Conservation (phyloP, 2,113 vertebrate species). For the Austrofundulus limnaeus region DNA sequence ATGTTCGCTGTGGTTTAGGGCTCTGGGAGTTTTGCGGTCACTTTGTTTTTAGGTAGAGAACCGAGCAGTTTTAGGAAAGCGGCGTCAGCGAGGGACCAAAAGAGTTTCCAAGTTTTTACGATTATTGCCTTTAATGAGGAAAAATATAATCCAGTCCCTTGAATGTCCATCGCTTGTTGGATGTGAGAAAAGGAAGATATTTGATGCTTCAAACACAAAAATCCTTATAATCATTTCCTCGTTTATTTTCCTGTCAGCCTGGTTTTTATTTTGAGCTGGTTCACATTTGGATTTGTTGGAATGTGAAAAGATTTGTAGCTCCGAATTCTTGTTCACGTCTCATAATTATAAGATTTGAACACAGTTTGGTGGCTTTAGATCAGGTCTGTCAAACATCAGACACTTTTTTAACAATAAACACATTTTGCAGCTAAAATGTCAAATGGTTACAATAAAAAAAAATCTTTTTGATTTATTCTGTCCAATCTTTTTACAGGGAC, state of each 20-base stretch:
- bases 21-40: slow-evolving; percentile 67
- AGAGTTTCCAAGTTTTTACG: slow-evolving; percentile 21
- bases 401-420: no score
- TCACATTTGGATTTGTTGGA: slow-evolving; percentile 20
- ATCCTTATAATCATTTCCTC: slow-evolving; percentile 45
- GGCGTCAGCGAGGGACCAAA: slow-evolving; percentile 17
- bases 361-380: no score
- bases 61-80: slow-evolving; percentile 57
- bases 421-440: no score
- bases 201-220: slow-evolving; percentile 11
- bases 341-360: slow-evolving; percentile 22
- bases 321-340: slow-evolving; percentile 8
- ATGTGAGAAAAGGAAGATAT: neutral
- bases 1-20: slow-evolving; percentile 70
- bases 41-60: slow-evolving; percentile 74
- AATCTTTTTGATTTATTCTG: no score
- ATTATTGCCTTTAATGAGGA: slow-evolving; percentile 45
- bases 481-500: no score
- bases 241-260: slow-evolving; percentile 22
- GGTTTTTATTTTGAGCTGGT: slow-evolving; percentile 39
- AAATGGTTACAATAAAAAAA: no score
- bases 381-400: no score
- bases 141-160: slow-evolving; percentile 17
- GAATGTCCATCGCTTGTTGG: slow-evolving; percentile 29
- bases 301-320: slow-evolving; percentile 8